Evolutionary conservation across 1,140 invertebrate genomes (phyloP), one percentile per base, ranked within the genome.

Genomic region (Trialeurodes vaporariorum): DNA sequence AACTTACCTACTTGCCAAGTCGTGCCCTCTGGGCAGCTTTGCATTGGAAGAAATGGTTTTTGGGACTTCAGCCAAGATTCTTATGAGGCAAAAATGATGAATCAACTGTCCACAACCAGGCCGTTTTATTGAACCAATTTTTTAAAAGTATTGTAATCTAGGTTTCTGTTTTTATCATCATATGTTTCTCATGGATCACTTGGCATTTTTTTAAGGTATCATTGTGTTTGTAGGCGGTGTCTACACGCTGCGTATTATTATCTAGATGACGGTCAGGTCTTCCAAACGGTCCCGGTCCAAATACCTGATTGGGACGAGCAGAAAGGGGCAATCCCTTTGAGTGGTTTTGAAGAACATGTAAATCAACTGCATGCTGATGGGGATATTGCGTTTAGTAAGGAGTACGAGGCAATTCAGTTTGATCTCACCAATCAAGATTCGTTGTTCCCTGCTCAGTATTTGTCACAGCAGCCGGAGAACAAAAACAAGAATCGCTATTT

Each of bases 401-500:
- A 95, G 76, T 95, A 94, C 76, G 93, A 96, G 76, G 83, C 90
- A 21, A 91, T 93, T 70, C 90, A 93, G 73, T 83, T 85, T 24
- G 86, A 87, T 70, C 84, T 84, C 13, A 83, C 84, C 1, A 68
- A 63, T 17, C 61, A 68, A 9, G 58, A 61, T 25, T 68, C 67
- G 25, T 49, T 49, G 17, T 49, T 49, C 17, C 5, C 34, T 9
- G 75, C 77, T 65, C 73, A 74, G 23, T 75, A 77, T 25, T 74
- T 75, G 24, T 96, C 93, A 1, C 90, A 93, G 75, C 85, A 91
- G 75, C 87, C 88, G 1, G 94, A 97, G 73, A 98, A 98, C 77
- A 91, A 93, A 76, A 82, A 87, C 64, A 97, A 97, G 79, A 97
- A 97, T 80, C 84, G 95, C 78, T 98, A 97, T 79, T 82, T 95